Base-by-base conservation (phyloP, 2,113 vertebrate genomes). In the Leiothrix lutea region DNA sequence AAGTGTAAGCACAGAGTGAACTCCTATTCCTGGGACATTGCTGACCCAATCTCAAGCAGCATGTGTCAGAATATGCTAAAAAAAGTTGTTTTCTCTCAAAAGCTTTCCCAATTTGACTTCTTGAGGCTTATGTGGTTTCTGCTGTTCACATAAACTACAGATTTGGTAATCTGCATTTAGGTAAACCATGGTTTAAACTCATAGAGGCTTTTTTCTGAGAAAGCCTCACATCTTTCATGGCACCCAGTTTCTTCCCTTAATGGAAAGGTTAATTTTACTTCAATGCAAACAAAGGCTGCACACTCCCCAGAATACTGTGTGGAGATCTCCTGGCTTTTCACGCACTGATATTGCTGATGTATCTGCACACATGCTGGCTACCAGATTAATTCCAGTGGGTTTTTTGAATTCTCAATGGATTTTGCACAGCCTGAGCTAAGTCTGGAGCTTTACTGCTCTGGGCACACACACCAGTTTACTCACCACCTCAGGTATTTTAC, bases 321-420 rank as follows among this genome's bases (percentile, higher is more conserved):
- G 22, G n/a, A 22, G 50, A 16, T 85, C 24, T 71, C 47, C 44
- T 47, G 44, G 33, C 33, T 53, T 51, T 56, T 42, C 17, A 25
- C 7, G 50, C 1, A 0, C 8, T 25, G 54, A 4, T 24, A 8
- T 0, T 0, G 0, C 44, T 48, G 40, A 20, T 2, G 2, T 36
- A 14, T 35, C 56, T 64, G 21, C 33, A 3, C 8, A 12, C 28
- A 16, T 0, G 0, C 20, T 61, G 54, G 12, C 35, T 61, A 40
- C 47, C 35, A 60, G 35, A 11, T 51, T 20, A 31, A 40, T 61
- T 77, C 35, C 54, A 48, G 67, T 31, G 26, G 24, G 14, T 36
- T 44, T 47, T 45, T 75, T 31, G 2, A 60, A 58, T 66, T 40
- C 60, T 77, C 9, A 1, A 38, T 53, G 58, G 4, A 23, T 69